Conservation (phyloP, 2,797 vertebrate species). For the Odontamblyopus rebecca region DNA sequence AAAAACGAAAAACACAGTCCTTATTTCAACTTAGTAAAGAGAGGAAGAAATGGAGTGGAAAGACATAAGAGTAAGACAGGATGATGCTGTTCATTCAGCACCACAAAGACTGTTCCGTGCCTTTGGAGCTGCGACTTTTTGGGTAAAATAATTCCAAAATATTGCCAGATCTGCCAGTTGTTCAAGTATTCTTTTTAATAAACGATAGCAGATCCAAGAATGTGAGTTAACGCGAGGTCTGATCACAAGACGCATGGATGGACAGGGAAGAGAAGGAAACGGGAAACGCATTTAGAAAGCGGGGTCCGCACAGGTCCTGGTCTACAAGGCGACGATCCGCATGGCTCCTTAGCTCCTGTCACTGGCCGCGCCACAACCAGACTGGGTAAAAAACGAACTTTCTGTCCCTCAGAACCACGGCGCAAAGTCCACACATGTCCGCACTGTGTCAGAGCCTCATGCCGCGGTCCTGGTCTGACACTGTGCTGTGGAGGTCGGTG, state of each 20-base stretch:
- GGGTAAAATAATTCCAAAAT: not conserved
- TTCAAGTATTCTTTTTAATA: not conserved
- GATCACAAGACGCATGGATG: not conserved
- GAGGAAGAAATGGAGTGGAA: not conserved
- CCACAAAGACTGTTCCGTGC: not conserved
- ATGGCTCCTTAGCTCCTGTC: constrained; percentile 2
- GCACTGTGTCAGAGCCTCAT: not conserved
- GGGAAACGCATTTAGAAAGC: not conserved
- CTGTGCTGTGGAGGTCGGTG: not conserved
- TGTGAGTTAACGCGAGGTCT: constrained; percentile 1
- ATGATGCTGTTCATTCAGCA: not conserved
- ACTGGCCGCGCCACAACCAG: not conserved
- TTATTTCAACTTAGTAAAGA: not conserved
- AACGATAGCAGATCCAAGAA: not conserved
- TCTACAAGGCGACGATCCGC: not conserved
- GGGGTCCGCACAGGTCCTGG: not conserved
- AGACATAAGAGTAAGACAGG: not conserved
- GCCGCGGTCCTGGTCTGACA: constrained; percentile 3
- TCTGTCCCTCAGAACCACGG: not conserved
- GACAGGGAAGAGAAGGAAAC: not conserved
- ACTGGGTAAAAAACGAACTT: not conserved
- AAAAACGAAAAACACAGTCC: not conserved
- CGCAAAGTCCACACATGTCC: constrained; percentile 1
- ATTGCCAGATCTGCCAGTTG: not conserved
- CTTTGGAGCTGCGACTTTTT: not conserved